Evolutionary conservation across 2,113 vertebrate species (phyloP).

Genomic region (Dromaius novaehollandiae): DNA sequence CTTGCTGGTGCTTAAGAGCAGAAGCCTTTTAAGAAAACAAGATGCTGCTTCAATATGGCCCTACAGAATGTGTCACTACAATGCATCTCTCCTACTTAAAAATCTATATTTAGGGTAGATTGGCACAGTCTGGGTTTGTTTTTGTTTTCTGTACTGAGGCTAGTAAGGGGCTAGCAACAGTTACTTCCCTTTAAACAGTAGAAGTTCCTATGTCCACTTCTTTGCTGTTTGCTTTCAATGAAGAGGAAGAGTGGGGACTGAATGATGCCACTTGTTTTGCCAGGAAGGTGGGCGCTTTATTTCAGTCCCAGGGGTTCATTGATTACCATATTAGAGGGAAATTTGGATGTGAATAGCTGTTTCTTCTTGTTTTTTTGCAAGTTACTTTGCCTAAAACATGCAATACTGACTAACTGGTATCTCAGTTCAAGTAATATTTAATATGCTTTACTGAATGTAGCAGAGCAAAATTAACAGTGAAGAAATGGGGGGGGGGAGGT

Average conservation of each 20-base stretch:
- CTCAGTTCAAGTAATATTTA: background rate
- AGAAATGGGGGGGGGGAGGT: background rate
- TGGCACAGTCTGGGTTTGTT: background rate
- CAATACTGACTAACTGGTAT: rapidly evolving
- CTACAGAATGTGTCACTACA: rapidly evolving
- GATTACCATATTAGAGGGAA: background rate
- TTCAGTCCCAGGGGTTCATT: background rate
- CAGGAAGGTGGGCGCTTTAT: background rate
- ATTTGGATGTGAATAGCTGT: background rate
- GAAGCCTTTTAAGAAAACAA: background rate
- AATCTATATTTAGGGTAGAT: background rate
- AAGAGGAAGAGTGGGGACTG: background rate
- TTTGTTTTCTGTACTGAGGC: background rate
- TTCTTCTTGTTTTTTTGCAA: background rate
- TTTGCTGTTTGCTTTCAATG: background rate
- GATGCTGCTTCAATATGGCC: rapidly evolving
- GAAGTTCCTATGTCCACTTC: background rate
- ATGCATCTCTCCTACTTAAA: background rate
- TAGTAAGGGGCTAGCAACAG: too few relatives aligned
- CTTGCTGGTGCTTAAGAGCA: background rate
- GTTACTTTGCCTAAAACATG: background rate
- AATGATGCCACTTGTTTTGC: background rate
- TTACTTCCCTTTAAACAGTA: background rate
- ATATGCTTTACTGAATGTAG: background rate
- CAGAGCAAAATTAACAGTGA: background rate